Evolutionary conservation across 1,140 invertebrate genomes (phyloP).

Genomic region (Leptinotarsa texana): DNA sequence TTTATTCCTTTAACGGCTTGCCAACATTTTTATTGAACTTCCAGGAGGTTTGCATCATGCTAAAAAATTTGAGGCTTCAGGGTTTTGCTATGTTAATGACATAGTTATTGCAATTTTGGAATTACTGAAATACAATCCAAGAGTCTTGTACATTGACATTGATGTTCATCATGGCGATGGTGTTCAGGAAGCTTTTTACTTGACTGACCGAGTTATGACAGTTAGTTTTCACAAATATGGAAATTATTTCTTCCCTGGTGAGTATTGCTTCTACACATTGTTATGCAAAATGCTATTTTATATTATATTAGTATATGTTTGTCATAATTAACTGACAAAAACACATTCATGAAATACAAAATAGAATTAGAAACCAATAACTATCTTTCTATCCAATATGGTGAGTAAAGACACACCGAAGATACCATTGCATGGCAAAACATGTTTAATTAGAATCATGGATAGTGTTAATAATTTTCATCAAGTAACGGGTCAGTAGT

Average conservation of each 20-base stretch:
- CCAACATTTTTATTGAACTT: conserved; percentile 15
- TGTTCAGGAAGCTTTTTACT: conserved; percentile 98
- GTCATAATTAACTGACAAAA: too few relatives aligned
- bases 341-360: too few relatives aligned
- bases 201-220: conserved; percentile 98
- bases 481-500: too few relatives aligned
- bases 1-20: conserved; percentile 44
- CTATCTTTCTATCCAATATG: too few relatives aligned
- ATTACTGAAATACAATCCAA: conserved; percentile 90
- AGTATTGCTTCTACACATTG: conserved; percentile 9
- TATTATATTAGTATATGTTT: too few relatives aligned
- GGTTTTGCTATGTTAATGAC: conserved; percentile 98
- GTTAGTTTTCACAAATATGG: conserved; percentile 99
- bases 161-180: conserved; percentile 99
- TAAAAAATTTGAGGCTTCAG: conserved; percentile 97
- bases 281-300: conserved; percentile 1
- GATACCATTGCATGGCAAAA: too few relatives aligned
- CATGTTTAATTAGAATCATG: too few relatives aligned
- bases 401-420: too few relatives aligned
- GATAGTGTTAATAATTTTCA: too few relatives aligned
- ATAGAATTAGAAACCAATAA: too few relatives aligned
- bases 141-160: conserved; percentile 98
- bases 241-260: conserved; percentile 91
- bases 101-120: conserved; percentile 98
- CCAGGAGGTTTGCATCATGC: conserved; percentile 97